Percentiles rank a stretch among this genome's conserved stretches.
Conservation (phyloP, 2,113 vertebrate genomes). For the Hydropotes inermis region DNA sequence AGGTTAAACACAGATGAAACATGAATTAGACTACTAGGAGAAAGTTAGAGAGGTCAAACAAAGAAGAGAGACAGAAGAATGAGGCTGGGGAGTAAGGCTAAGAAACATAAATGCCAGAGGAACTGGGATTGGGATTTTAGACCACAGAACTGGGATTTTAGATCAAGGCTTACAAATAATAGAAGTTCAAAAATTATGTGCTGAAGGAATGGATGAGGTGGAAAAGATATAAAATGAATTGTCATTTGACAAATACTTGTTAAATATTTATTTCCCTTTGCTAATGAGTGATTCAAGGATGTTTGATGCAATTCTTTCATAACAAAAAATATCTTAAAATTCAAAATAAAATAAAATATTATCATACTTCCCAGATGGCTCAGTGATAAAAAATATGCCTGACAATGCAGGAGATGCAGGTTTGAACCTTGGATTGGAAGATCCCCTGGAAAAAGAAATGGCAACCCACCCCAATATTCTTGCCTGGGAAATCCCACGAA, state of each 20-base stretch:
- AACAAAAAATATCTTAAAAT: not conserved
- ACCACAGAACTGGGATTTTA: not conserved
- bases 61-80: not conserved
- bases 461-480: not conserved
- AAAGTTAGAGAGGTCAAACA: not conserved
- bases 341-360: not conserved
- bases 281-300: not conserved
- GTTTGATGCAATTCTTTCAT: not conserved
- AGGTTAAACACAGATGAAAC: not conserved
- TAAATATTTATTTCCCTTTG: slow-evolving; percentile 3
- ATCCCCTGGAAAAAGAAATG: not conserved
- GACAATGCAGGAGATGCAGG: not conserved
- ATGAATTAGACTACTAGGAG: not conserved
- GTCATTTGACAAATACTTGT: not conserved
- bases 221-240: not conserved
- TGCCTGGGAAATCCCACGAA: not conserved
- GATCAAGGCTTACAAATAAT: not conserved
- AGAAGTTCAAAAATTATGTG: not conserved
- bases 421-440: not conserved
- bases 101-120: not conserved
- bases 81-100: not conserved
- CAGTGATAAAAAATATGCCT: not conserved
- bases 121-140: not conserved
- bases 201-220: not conserved
- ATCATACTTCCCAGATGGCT: not conserved